Evolutionary conservation across 2,888 invertebrate genomes (phyloP).

Genomic region (Leptopilina syphax): DNA sequence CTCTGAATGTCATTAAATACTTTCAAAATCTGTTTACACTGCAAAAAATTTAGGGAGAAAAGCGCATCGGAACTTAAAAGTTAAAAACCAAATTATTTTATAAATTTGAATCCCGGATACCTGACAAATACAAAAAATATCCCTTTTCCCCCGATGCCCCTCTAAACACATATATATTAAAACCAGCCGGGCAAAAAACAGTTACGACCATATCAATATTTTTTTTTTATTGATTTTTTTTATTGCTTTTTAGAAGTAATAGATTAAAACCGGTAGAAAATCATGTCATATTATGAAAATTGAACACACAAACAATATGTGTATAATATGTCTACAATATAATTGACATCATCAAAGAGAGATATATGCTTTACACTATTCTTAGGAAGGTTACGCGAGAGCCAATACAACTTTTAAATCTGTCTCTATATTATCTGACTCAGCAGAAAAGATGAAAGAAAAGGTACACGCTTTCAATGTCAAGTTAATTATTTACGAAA

Average conservation of each 20-base stretch:
- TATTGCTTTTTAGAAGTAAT: neutral
- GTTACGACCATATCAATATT: too few species aligned
- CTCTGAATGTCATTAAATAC: too few species aligned
- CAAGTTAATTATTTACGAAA: slow-evolving; percentile 35
- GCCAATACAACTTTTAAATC: slow-evolving; percentile 22
- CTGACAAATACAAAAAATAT: too few species aligned
- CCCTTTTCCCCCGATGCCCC: too few species aligned
- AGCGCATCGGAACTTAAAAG: too few species aligned
- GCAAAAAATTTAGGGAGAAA: too few species aligned
- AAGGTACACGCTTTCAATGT: slow-evolving; percentile 27
- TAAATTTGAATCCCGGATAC: too few species aligned
- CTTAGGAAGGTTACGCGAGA: slow-evolving; percentile 23
- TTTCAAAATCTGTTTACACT: too few species aligned
- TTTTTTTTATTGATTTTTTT: too few species aligned
- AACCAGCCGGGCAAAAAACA: too few species aligned
- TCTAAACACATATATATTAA: too few species aligned
- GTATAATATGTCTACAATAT: slow-evolving; percentile 5
- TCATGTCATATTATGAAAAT: neutral
- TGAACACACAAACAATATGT: neutral
- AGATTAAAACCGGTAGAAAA: neutral
- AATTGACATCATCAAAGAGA: slow-evolving; percentile 27
- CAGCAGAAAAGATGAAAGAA: slow-evolving; percentile 4
- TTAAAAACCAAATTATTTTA: too few species aligned
- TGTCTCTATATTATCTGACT: slow-evolving; percentile 16
- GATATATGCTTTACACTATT: slow-evolving; percentile 22